Base-by-base conservation (phyloP, 2,113 vertebrate genomes). In the Macheiramphus alcinus region DNA sequence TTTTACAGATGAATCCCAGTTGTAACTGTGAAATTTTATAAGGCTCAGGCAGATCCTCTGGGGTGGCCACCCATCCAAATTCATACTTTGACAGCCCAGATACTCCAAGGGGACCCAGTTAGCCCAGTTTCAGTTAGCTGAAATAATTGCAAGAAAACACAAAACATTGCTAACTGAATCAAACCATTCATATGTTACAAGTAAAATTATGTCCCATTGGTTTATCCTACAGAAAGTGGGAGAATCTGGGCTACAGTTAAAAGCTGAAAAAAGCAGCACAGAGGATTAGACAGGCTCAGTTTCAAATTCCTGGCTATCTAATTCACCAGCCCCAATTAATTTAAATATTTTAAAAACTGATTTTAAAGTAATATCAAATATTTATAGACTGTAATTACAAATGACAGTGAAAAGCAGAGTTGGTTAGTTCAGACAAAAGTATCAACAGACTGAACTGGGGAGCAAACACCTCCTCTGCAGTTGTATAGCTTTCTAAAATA, bases 321-420 rank as follows among this genome's bases (percentile, higher is more conserved):
- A 95, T 91, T 95, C 73, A 89, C 52, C 86, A 68, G 29, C 16
- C 25, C 32, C 2, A 85, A 86, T 95, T 94, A 95, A 94, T 97
- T 93, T 94, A 81, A 95, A 90, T 97, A 94, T 92, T 97, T 96
- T 66, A 83, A 80, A 95, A 85, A 38, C 32, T 43, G 83, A 76
- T 90, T 95, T 93, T 94, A 90, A 96, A 96, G 79, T 88, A 72
- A 94, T 82, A 85, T 93, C 88, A 97, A 96, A 93, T 65, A 94
- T 97, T 97, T 90, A 94, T 88, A 62, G 45, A 55, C 86, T 72
- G 23, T 63, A 80, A 95, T 95, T 94, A 75, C 65, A 38, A 89
- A 96, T 71, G 75, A 88, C 38, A 95, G 73, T 43, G 65, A 86
- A 96, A 88, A 74, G 83, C 96, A 96, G 93, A 84, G 11, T 71